A percentile compares a stretch with the other conserved stretches of the same genome.
Evolutionary conservation across 2,888 invertebrate genomes (phyloP).

Genomic region (Odontomyia ornata): DNA sequence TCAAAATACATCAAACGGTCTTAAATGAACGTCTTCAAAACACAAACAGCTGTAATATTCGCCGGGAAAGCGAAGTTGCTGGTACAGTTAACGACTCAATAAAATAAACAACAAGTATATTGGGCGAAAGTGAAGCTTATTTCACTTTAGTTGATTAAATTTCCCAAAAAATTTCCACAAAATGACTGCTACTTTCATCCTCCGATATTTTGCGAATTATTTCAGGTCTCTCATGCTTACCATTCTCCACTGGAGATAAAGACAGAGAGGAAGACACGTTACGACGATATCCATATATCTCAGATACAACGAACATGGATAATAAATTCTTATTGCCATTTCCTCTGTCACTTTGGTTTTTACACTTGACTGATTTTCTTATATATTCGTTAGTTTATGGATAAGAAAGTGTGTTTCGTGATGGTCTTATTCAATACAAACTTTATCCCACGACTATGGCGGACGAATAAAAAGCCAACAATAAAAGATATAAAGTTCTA

Average conservation of each 20-base stretch:
- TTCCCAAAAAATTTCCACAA: conserved; percentile 15
- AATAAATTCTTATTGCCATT: conserved; percentile 56
- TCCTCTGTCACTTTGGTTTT: conserved; percentile 55
- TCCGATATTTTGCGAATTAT: conserved; percentile 14
- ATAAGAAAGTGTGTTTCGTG: conserved; percentile 20
- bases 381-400: conserved; percentile 51
- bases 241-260: background rate
- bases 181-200: conserved; percentile 24
- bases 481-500: conserved; percentile 25
- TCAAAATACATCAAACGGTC: too few species aligned
- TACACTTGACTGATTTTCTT: conserved; percentile 55
- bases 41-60: too few species aligned
- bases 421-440: conserved; percentile 21
- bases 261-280: background rate
- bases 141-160: conserved; percentile 38
- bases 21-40: too few species aligned
- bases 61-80: background rate
- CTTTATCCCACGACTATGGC: conserved; percentile 7
- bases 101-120: conserved; percentile 1
- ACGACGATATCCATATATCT: background rate
- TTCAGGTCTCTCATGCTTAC: conserved; percentile 10
- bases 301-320: conserved; percentile 46
- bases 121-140: background rate
- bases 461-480: background rate
- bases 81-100: conserved; percentile 3